Base-by-base conservation (phyloP, 2,888 invertebrate genomes). In the Trissoscelio sp. region DNA sequence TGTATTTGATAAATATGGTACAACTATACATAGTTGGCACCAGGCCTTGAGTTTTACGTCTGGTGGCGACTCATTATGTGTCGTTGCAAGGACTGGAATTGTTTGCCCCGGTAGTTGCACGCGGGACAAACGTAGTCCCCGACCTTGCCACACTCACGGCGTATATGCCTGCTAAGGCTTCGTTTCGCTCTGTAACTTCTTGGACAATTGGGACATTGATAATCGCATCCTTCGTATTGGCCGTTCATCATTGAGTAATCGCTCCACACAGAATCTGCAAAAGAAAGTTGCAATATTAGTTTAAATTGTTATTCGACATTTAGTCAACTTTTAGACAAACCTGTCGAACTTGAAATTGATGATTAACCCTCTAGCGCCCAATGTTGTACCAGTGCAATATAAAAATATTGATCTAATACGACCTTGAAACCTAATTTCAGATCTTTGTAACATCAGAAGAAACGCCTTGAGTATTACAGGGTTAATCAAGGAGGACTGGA, bases 51-150 rank as follows among this genome's bases (percentile, higher is more conserved):
- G 5, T 39, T n/a, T 44, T 62, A 57, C 28, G 18, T 53, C 55
- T 51, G 24, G 16, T 82, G 82, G 1, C 60, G 74, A 18, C 79
- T 70, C 37, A 11, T 55, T 14, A 79, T 44, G 44, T 82, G 82
- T 6, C 79, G 79, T 20, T 67, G 66, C n/a, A 82, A 34, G 5
- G 82, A 16, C 22, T 82, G 82, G 20, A 24, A 55, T n/a, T 82
- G 82, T 72, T 82, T 82, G 24, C 70, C 82, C 7, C 82, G 58
- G 34, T 79, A 82, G 18, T 69, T 51, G 66, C 79, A 82, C 20
- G n/a, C 14, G 16, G 44, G 22, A 20, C 82, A 82, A 34, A 31
- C 48, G 42, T 79, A 79, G 20, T 70, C 75, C 1, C 82, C 79
- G 55, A 42, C 7, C 16, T 79, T 64, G 55, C 82, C 82, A 14